These are phyloP conservation scores for Myripristis jacobus DNA, from an alignment of 2,797 vertebrate genomes.

Conservation along the genomic window DNA sequence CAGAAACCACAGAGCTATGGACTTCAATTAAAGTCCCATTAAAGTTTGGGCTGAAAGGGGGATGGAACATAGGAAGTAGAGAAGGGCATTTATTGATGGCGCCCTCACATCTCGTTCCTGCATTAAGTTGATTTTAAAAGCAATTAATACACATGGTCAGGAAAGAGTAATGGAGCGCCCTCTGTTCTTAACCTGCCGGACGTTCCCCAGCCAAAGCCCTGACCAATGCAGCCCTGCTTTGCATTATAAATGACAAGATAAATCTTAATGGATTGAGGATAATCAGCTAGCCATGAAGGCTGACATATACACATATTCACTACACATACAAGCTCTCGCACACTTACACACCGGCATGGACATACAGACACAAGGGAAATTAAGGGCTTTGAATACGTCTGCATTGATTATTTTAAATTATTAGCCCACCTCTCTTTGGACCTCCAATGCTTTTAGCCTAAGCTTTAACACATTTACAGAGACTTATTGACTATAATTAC, in stretches of 20 bases:
- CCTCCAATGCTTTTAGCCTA: slow-evolving; percentile 99
- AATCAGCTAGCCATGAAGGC: slow-evolving; percentile 94
- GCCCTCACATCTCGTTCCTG: slow-evolving; percentile 96
- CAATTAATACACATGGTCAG: slow-evolving; percentile 99
- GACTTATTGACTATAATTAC: slow-evolving; percentile 99
- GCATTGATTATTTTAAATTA: slow-evolving; percentile 99
- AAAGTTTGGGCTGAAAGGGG: slow-evolving; percentile 80
- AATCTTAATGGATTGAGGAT: slow-evolving; percentile 99
- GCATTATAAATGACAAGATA: slow-evolving; percentile 99
- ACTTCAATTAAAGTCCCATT: slow-evolving; percentile 84
- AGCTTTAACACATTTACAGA: slow-evolving; percentile 99
- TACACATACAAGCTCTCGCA: slow-evolving; percentile 56
- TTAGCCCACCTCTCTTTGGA: slow-evolving; percentile 99
- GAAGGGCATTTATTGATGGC: slow-evolving; percentile 96
- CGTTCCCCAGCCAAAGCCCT: slow-evolving; percentile 92
- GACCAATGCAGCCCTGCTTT: slow-evolving; percentile 95
- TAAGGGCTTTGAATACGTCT: slow-evolving; percentile 99
- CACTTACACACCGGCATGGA: slow-evolving; percentile 74
- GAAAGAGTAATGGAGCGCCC: slow-evolving; percentile 97
- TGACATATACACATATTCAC: slow-evolving; percentile 83
- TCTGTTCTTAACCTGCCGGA: slow-evolving; percentile 97
- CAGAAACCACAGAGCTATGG: slow-evolving; percentile 59
- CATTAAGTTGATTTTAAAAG: slow-evolving; percentile 99
- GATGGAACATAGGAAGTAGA: slow-evolving; percentile 79
- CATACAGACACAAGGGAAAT: slow-evolving; percentile 97